Percentiles rank a stretch among this genome's conserved stretches.
phyloP scores from a whole-genome alignment of 2,888 invertebrate species.

The Tipula lateralis region DNA sequence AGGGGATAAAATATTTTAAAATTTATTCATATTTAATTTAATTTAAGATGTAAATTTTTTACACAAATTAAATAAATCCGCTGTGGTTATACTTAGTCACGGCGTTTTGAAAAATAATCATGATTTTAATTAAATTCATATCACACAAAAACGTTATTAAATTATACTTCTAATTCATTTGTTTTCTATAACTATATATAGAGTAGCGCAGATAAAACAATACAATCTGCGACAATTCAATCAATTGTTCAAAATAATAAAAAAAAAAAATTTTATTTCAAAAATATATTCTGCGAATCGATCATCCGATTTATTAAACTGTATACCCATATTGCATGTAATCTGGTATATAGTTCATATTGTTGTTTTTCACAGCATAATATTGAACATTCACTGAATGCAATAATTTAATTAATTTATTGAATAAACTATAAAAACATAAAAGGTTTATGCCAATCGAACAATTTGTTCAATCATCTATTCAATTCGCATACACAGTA shows the following conservation, averaged over 20 bases:
- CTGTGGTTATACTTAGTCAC: neutral
- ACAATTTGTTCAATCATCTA: neutral
- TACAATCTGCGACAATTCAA: too few relatives aligned
- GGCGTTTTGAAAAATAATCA: neutral
- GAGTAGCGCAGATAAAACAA: too few relatives aligned
- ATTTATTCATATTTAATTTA: neutral
- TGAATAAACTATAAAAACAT: neutral
- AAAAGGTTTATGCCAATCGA: neutral
- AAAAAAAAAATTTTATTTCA: too few relatives aligned
- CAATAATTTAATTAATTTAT: constrained; percentile 2
- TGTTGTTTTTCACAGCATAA: neutral
- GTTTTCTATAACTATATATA: too few relatives aligned
- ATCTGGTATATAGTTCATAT: neutral
- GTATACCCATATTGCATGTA: neutral
- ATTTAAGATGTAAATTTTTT: neutral
- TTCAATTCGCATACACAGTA: neutral
- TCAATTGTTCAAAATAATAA: too few relatives aligned
- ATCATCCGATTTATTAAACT: neutral
- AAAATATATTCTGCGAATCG: neutral
- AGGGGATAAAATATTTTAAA: neutral
- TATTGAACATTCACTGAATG: neutral
- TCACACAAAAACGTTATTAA: neutral
- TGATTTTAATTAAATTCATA: neutral
- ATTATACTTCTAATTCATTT: neutral
- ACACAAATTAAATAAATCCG: neutral